Conservation (phyloP, 2,797 vertebrate genomes). For the Acanthiza pusilla region DNA sequence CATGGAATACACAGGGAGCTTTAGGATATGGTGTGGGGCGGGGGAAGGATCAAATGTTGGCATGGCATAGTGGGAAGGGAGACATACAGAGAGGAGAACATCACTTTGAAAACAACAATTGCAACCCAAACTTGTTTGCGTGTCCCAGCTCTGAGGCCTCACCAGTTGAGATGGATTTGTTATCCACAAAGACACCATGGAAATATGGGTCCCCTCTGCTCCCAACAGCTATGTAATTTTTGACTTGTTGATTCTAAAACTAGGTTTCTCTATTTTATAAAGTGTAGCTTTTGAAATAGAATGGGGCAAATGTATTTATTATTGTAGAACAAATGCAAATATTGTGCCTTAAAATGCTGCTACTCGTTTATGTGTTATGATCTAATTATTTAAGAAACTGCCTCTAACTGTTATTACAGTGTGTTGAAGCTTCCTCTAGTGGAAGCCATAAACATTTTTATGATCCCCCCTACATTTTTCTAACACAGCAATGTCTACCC, state of each 20-base stretch:
- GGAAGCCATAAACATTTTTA: not conserved
- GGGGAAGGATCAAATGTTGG: not conserved
- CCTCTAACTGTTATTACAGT: not conserved
- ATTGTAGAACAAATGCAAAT: not conserved
- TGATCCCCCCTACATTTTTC: not conserved
- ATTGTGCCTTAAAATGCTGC: not conserved
- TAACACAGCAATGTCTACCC: not conserved
- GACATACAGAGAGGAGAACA: not conserved
- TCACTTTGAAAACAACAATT: not conserved
- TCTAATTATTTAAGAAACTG: not conserved
- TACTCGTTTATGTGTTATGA: not conserved
- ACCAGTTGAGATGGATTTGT: not conserved
- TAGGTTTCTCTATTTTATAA: not conserved
- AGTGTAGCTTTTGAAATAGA: not conserved
- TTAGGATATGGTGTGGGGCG: fast-evolving
- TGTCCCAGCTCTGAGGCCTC: not conserved
- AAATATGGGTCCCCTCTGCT: not conserved
- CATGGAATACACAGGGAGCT: not conserved
- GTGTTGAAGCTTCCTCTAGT: not conserved
- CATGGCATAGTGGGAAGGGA: not conserved
- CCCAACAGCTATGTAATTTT: not conserved
- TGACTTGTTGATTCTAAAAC: not conserved
- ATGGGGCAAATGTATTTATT: not conserved
- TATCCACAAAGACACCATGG: not conserved
- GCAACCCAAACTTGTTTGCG: not conserved